Evolutionary conservation across 2,888 invertebrate genomes (phyloP), one percentile per base, ranked within the genome.

Genomic region (Cylloceria caligata): DNA sequence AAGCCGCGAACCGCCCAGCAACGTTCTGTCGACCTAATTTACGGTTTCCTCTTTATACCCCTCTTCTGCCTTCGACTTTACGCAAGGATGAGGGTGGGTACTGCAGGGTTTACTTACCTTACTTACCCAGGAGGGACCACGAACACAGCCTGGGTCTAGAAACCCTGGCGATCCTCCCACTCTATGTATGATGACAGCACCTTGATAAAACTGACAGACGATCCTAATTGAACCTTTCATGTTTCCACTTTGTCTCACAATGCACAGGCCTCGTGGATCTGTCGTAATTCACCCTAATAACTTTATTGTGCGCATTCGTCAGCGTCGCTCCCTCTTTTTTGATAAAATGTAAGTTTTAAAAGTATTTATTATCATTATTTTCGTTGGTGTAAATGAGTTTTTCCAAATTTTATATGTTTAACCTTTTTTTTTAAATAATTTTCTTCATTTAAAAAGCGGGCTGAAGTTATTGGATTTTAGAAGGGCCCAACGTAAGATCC

Each of bases 151-250:
- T 34, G 19, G 34, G 7, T 16, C 9, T 30, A 39, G 45, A 65
- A 65, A 65, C 47, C 27, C 45, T 47, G 65, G 45, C 27, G 60
- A 45, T 42, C 60, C 72, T 60, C 72, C 47, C 47, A 67, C 34
- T 19, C 49, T 27, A 62, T 60, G 72, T 68, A 67, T 65, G 73
- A 69, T 49, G 81, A 77, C 71, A 77, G 57, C 60, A n/a, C 57
- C 73, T 64, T 75, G 72, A 84, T 76, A 72, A 72, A 68, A 73
- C 76, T 80, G 81, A 83, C 76, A 73, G 81, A 73, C 62, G 62
- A 65, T 79, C 72, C 76, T 83, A 84, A 83, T 84, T 83, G 81
- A 83, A 83, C 76, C 81, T 81, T 76, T 71, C 80, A 64, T 62
- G 71, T 60, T 79, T 24, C 47, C 52, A 13, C 67, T 71, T 39